Evolutionary conservation across 2,888 invertebrate species (phyloP), one percentile per base, ranked within the genome.

Genomic region (Therioaphis trifolii): DNA sequence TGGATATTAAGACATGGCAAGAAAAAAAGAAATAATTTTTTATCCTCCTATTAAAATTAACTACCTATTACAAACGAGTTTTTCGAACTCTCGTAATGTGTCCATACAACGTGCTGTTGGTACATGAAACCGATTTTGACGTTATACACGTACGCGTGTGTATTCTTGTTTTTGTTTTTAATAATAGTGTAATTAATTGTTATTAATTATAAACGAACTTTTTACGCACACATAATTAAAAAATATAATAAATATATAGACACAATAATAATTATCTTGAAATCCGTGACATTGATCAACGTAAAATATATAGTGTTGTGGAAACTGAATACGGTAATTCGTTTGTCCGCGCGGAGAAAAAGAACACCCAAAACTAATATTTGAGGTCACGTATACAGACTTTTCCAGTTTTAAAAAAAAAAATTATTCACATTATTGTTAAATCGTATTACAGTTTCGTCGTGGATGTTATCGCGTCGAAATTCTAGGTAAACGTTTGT

Each of bases 241-340:
- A 21, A 21, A 72, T 21, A n/a, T 3, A 35, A 52, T 49, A 71
- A 27, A n/a, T n/a, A n/a, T n/a, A n/a, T n/a, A n/a, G n/a, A n/a
- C n/a, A n/a, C 24, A 46, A 24, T 12, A 72, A 52, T 52, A 72
- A 72, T 52, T 52, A 72, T 72, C 29, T 52, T 52, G 72, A 72
- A 72, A 29, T 29, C n/a, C 49, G 21, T 74, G 49, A 52, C 72
- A 72, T 52, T 72, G 52, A 35, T 72, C n/a, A 72, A 52, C n/a
- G n/a, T n/a, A n/a, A n/a, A 9, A 55, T 52, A 15, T 49, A 29
- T 15, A 12, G n/a, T 55, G 5, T 15, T 29, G 3, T 52, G 29
- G 52, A 55, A 52, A 21, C 15, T 12, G 1, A 27, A 27, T 49
- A 55, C 35, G 24, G 35, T 49, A 49, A 5, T 9, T 14, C 49